These are phyloP conservation scores for human DNA, from an alignment of 2,113 vertebrate species.

Conservation along the genomic window DNA sequence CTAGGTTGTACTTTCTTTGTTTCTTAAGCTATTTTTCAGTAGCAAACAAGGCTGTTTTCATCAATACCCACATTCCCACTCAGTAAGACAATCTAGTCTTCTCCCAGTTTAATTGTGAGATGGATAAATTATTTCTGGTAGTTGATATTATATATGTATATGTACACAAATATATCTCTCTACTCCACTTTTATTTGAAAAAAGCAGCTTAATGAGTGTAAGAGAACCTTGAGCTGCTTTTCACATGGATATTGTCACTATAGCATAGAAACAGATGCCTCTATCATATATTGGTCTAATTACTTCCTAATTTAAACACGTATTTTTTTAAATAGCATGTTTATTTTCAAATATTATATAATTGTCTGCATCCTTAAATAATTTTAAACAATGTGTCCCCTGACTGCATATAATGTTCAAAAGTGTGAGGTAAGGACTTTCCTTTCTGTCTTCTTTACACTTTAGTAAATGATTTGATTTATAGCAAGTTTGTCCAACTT, in stretches of 20 bases:
- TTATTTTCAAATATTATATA: constrained; percentile 42
- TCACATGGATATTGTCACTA: background rate
- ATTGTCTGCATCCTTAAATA: background rate
- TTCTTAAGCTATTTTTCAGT: constrained; percentile 54
- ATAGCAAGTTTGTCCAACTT: background rate
- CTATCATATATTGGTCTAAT: background rate
- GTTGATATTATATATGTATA: background rate
- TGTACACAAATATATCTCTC: background rate
- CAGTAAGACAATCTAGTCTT: background rate
- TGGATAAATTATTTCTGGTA: background rate
- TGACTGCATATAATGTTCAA: background rate
- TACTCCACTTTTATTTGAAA: background rate
- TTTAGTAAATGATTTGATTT: background rate
- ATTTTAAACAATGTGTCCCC: constrained; percentile 21
- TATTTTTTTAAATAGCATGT: background rate
- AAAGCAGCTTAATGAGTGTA: background rate
- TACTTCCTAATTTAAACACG: background rate
- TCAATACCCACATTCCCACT: background rate
- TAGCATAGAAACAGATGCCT: background rate
- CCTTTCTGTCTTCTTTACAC: background rate
- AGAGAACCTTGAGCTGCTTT: constrained; percentile 18
- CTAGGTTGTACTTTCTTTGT: constrained; percentile 62
- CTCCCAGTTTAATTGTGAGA: constrained; percentile 24
- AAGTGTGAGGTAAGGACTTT: constrained; percentile 1
- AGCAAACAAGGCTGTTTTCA: constrained; percentile 18